These are phyloP conservation scores for Pampusana beccarii DNA, from an alignment of 2,113 vertebrate genomes.

Conservation along the genomic window DNA sequence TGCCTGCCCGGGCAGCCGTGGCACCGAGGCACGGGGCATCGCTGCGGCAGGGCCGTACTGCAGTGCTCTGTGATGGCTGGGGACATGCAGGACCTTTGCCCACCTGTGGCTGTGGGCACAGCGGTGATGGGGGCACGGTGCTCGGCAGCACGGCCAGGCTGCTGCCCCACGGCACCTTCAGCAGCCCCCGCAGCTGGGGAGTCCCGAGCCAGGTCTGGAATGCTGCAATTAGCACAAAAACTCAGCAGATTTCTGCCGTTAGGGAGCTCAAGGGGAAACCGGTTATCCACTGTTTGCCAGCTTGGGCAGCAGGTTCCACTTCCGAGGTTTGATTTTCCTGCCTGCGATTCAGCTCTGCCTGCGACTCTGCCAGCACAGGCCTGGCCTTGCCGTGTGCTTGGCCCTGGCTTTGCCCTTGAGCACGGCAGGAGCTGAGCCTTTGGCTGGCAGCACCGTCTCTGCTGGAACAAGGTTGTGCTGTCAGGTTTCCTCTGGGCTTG, in stretches of 20 bases:
- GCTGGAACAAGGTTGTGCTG: neutral
- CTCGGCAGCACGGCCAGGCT: neutral
- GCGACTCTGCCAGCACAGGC: neutral
- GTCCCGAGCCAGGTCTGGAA: neutral
- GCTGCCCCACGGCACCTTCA: neutral
- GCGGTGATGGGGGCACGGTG: no score
- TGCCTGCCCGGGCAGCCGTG: neutral
- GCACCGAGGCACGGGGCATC: neutral
- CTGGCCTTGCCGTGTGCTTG: neutral
- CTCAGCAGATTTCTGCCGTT: neutral
- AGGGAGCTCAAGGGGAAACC: neutral
- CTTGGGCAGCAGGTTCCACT: neutral
- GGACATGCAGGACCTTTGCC: neutral
- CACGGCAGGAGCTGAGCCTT: neutral
- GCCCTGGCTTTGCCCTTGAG: neutral
- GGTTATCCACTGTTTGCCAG: neutral
- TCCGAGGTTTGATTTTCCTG: neutral
- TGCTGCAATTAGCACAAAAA: neutral
- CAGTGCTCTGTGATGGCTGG: neutral
- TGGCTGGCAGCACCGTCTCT: neutral
- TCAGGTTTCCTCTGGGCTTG: neutral
- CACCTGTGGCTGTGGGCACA: fast-evolving
- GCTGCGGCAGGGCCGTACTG: fast-evolving
- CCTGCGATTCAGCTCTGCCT: neutral
- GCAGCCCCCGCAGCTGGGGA: no score